Base-by-base conservation (phyloP, 2,797 vertebrate genomes). In the Chelmon rostratus region DNA sequence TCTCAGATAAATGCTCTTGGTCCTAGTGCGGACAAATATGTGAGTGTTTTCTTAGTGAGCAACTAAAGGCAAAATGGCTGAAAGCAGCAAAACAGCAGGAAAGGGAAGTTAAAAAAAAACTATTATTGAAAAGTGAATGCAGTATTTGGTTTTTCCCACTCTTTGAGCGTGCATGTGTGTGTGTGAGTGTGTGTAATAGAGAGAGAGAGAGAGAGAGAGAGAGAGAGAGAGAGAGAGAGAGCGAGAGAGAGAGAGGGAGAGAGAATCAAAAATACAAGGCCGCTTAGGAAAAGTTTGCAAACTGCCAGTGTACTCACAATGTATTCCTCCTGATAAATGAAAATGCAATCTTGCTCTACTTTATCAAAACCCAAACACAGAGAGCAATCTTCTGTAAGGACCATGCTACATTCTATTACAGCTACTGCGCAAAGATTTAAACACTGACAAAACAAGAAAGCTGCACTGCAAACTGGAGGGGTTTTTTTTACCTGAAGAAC, bases 251-350 rank as follows among this genome's bases (percentile, higher is more conserved):
- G 15, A 16, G 63, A 46, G 37, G 53, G 33, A 47, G n/a, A 66
- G 35, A 18, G 31, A 74, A 67, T 75, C 28, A 47, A 56, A 75
- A 49, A 52, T 25, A 46, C 23, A 40, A 62, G 2, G 49, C 10
- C 0, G 37, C 16, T 58, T 0, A 28, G 46, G 59, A 50, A 66
- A 59, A 54, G 72, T 54, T 66, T 54, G 15, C 61, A 68, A 78
- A 68, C 9, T 65, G 73, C 58, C 68, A 68, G 76, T 42, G 67
- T 31, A 61, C 69, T 68, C 58, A 42, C 33, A 65, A 68, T 56
- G 44, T 57, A 68, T 85, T 78, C 58, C 70, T 52, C 35, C 19
- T 54, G 58, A 68, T 62, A 61, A 85, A 89, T 80, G 54, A 52
- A 79, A 88, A 77, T 56, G 71, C n/a, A 59, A 37, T 68, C 46